Evolutionary conservation across 2,797 vertebrate species (phyloP), one percentile per base, ranked within the genome.

Genomic region (Holocentrus rufus): DNA sequence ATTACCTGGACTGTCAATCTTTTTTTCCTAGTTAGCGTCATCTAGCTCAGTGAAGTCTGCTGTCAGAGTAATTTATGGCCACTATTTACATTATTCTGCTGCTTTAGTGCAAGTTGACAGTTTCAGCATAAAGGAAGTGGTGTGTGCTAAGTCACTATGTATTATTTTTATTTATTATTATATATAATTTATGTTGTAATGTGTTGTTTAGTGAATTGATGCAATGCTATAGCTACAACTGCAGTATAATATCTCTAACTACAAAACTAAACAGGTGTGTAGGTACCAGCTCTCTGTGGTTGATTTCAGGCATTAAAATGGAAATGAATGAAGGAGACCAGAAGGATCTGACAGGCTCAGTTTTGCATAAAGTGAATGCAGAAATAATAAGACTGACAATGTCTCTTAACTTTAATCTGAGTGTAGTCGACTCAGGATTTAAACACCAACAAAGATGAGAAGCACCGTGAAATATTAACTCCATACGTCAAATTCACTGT

Each of bases 401-500:
- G 49, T 57, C 34, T 55, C 39, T 39, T 55, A 65, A 50, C 52
- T 18, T 44, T 15, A 18, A 56, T 56, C 15, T 30, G 4, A 31
- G 27, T 18, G 15, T 30, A 18, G 54, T 14, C 27, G 3, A 31
- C 67, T 57, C 20, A 73, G 31, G 20, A 64, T 55, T 76, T 36
- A 78, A 69, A 71, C 52, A 60, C 22, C 46, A 39, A 39, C 46
- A 39, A 39, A 58, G 31, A 71, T 53, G 53, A 76, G 57, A 60
- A 61, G 55, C 61, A 53, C 46, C 55, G 63, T 71, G 50, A 76
- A 74, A 72, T 56, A 56, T 53, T 60, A 77, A 69, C 42, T 17
- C 22, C 13, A 49, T 42, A 31, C 46, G 62, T 65, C 36, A 44
- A 68, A 73, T 23, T 14, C 22, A 67, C 36, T 8, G 63, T 52